A percentile compares a stretch with the other conserved stretches of the same genome.
These are phyloP conservation scores for Tetragnatha montana DNA, from an alignment of 2,888 invertebrate genomes.

Conservation along the genomic window DNA sequence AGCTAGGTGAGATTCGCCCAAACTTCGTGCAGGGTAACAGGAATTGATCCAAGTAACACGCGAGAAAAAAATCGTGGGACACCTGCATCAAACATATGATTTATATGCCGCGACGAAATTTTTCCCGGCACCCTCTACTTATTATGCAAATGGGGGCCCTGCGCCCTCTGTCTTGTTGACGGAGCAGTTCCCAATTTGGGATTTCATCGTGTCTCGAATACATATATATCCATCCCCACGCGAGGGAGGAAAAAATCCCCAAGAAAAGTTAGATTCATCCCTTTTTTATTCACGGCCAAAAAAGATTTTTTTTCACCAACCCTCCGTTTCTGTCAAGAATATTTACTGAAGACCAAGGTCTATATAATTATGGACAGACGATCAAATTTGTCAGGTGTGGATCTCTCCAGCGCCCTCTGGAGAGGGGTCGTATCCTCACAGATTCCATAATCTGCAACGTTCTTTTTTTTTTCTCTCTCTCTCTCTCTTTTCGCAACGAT, in stretches of 20 bases:
- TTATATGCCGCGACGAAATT: slow-evolving; percentile 49
- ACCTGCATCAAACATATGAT: slow-evolving; percentile 38
- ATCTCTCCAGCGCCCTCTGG: background rate
- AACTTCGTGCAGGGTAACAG: background rate
- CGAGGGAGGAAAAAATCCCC: background rate
- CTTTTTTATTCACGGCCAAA: background rate
- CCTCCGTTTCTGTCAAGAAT: background rate
- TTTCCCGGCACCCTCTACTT: slow-evolving; percentile 27
- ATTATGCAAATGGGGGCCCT: slow-evolving; percentile 42
- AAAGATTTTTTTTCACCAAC: background rate
- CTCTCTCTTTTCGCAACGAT: background rate
- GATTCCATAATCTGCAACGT: background rate
- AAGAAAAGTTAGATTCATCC: background rate
- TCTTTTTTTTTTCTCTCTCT: too few species aligned
- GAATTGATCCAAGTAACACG: background rate
- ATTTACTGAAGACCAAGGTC: slow-evolving; percentile 16
- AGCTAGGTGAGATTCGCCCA: background rate
- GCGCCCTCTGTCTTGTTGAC: slow-evolving; percentile 39
- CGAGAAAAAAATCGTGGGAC: background rate
- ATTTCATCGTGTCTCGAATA: slow-evolving; percentile 50
- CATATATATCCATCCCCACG: slow-evolving; percentile 2
- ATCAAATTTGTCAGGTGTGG: slow-evolving; percentile 1
- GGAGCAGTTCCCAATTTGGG: slow-evolving; percentile 43
- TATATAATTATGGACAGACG: slow-evolving; percentile 25
- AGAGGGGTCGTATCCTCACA: background rate